These are phyloP conservation scores for Thalpophila matura DNA, from an alignment of 2,888 invertebrate species.

Conservation along the genomic window DNA sequence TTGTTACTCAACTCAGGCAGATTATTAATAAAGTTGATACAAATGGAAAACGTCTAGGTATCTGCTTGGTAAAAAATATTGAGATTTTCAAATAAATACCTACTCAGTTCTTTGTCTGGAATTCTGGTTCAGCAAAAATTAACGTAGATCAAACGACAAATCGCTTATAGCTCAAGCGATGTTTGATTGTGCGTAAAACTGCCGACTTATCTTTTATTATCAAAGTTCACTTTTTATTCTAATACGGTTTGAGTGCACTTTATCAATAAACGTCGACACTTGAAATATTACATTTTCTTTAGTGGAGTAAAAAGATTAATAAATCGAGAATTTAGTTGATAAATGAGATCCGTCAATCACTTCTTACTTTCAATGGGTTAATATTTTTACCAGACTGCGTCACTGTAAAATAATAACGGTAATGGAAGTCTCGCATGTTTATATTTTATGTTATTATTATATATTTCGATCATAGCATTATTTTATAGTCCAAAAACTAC, in stretches of 20 bases:
- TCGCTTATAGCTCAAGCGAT: not conserved
- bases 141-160: slow-evolving; percentile 1
- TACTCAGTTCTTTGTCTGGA: not conserved
- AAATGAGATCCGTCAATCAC: not conserved
- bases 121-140: slow-evolving; percentile 2
- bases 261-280: not conserved
- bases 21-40: too few species aligned
- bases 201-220: not conserved
- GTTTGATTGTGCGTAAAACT: not conserved
- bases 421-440: too few species aligned
- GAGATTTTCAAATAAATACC: not conserved
- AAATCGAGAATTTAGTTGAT: not conserved
- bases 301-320: not conserved
- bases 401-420: too few species aligned
- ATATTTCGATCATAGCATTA: too few species aligned
- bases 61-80: not conserved
- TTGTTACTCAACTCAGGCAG: not conserved
- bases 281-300: not conserved
- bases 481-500: too few species aligned
- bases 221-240: not conserved
- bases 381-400: not conserved
- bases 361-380: not conserved
- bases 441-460: too few species aligned
- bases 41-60: slow-evolving; percentile 8
- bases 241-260: not conserved